Evolutionary conservation across 2,797 vertebrate species (phyloP), one percentile per base, ranked within the genome.

Genomic region (Typhlichthys eigenmanni): DNA sequence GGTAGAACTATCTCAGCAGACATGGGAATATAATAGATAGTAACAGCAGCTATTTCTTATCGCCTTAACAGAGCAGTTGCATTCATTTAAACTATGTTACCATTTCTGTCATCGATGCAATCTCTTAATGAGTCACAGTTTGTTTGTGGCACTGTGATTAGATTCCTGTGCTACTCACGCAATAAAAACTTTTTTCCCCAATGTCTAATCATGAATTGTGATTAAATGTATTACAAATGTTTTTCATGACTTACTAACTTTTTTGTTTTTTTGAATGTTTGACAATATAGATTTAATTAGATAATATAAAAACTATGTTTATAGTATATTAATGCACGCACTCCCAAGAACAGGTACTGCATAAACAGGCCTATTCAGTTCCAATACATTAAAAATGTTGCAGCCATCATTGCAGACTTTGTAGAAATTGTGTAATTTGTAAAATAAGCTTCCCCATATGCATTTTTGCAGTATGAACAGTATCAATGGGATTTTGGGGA

Each of bases 71-170:
- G 54, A 24, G 60, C 50, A 55, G 52, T 71, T 68, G 60, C 34
- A 7, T 48, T 73, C 68, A 47, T 59, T 43, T 9, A 43, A 64
- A 29, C 47, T 60, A 53, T 19, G 17, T 63, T 71, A 45, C 24
- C 17, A 24, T 53, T 47, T 67, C 68, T 73, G 81, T 83, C 72
- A 68, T 0, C 6, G 2, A 0, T 13, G 50, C 16, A 16, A 45
- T 2, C 56, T 0, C 51, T 38, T 1, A 2, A 64, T 50, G 50
- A 71, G 47, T 58, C 16, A 17, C 8, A 13, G 47, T 10, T 69
- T 53, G 68, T 68, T 68, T 72, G 12, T 24, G 34, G 4, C 32
- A 64, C 68, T 34, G n/a, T 66, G 82, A 88, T 87, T 77, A 85
- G 83, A 83, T 76, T 48, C 19, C 14, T 12, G 13, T 1, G 2